Conservation (phyloP, 2,797 vertebrate species). For the Semaprochilodus insignis region DNA sequence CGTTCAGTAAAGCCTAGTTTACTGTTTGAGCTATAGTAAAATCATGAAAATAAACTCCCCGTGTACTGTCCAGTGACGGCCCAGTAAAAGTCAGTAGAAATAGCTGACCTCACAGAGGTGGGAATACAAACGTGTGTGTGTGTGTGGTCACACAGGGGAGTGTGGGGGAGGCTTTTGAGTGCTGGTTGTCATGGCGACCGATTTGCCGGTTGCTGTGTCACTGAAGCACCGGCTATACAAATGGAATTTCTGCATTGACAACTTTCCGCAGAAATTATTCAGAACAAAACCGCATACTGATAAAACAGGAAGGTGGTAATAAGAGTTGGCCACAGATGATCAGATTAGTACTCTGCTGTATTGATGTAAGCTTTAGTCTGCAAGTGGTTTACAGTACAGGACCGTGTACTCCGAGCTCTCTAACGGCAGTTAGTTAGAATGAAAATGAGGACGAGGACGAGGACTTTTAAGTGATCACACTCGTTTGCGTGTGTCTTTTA, state of each 20-base stretch:
- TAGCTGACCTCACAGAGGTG: neutral
- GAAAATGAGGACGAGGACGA: neutral
- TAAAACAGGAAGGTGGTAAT: neutral
- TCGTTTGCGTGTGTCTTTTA: neutral
- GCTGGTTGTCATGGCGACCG: slow-evolving; percentile 38
- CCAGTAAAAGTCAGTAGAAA: neutral
- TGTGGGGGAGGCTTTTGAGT: slow-evolving; percentile 23
- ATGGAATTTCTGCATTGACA: neutral
- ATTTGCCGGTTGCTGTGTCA: neutral
- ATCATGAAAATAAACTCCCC: too few species aligned
- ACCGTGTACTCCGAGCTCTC: neutral
- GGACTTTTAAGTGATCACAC: neutral
- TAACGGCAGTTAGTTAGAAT: neutral
- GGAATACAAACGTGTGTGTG: neutral
- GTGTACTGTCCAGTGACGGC: too few species aligned
- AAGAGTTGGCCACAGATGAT: neutral
- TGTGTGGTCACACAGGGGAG: neutral
- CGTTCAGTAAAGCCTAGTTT: too few species aligned
- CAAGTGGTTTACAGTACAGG: neutral
- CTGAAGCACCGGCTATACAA: neutral
- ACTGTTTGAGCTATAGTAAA: too few species aligned
- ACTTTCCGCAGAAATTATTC: neutral
- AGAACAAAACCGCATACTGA: neutral
- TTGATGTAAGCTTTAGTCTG: neutral
- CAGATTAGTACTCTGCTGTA: neutral